Conservation (phyloP, 1,140 invertebrate species). For the Drosophila tsacasi region DNA sequence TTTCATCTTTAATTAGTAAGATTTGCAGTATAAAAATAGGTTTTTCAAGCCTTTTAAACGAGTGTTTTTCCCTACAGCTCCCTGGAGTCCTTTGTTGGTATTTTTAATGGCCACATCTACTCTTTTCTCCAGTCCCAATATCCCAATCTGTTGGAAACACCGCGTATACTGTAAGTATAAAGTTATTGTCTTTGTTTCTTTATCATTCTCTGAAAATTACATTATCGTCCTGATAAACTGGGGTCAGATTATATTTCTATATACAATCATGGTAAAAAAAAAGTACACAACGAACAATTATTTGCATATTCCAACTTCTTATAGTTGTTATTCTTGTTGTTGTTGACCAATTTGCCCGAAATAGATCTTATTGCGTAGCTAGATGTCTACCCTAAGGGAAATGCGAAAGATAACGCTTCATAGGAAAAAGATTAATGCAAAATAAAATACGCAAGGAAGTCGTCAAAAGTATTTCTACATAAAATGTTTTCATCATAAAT, state of each 20-base stretch:
- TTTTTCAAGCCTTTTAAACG: background rate
- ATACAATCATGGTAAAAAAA: too few relatives aligned
- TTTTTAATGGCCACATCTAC: constrained; percentile 97
- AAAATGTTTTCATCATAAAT: too few relatives aligned
- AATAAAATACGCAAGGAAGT: too few relatives aligned
- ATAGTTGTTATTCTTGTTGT: too few relatives aligned
- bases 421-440: too few relatives aligned
- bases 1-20: constrained; percentile 86
- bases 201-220: background rate
- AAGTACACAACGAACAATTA: too few relatives aligned
- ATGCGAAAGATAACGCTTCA: too few relatives aligned
- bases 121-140: constrained; percentile 99
- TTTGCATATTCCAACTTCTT: too few relatives aligned
- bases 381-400: too few relatives aligned
- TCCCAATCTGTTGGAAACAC: constrained; percentile 91
- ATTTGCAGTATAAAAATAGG: background rate
- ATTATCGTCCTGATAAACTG: background rate
- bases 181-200: background rate
- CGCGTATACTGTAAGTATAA: constrained; percentile 89
- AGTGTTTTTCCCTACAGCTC: constrained; percentile 85
- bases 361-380: too few relatives aligned
- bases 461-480: too few relatives aligned
- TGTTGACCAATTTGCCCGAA: too few relatives aligned
- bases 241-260: background rate
- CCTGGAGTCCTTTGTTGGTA: constrained; percentile 96